These are phyloP conservation scores for Protosalanx chinensis DNA, from an alignment of 2,797 vertebrate genomes.

Conservation along the genomic window DNA sequence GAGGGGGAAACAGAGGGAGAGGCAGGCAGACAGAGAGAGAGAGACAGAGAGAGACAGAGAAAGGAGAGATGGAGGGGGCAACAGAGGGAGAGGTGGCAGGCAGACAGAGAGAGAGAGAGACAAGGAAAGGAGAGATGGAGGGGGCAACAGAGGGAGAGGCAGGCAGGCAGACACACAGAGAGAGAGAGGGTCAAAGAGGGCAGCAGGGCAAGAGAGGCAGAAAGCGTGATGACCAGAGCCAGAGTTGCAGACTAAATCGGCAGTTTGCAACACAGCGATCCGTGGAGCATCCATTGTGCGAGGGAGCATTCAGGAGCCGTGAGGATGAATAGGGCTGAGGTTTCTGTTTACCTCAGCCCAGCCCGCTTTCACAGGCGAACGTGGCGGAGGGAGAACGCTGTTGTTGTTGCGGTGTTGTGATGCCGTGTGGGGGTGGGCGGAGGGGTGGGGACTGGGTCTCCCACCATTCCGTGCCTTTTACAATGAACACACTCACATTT, in stretches of 20 bases:
- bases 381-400: conserved; percentile 26
- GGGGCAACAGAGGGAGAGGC: neutral
- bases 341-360: conserved; percentile 56
- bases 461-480: neutral
- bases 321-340: conserved; percentile 52
- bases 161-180: conserved; percentile 3
- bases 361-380: conserved; percentile 43
- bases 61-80: too few species aligned
- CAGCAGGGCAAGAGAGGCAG: conserved; percentile 49
- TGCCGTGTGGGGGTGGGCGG: conserved; percentile 15
- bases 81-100: too few species aligned
- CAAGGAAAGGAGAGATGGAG: neutral
- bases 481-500: too few species aligned
- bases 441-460: conserved; percentile 7
- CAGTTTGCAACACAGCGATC: conserved; percentile 61
- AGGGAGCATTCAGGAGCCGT: conserved; percentile 50
- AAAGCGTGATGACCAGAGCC: conserved; percentile 33
- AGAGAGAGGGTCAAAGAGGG: conserved; percentile 8
- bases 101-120: conserved; percentile 14
- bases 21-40: too few species aligned
- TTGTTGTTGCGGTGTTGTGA: conserved; percentile 35
- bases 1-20: conserved; percentile 32
- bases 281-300: conserved; percentile 64
- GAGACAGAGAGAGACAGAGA: too few species aligned
- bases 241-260: conserved; percentile 49